These are phyloP conservation scores for Alethe diademata DNA, from an alignment of 2,113 vertebrate species.

Conservation along the genomic window DNA sequence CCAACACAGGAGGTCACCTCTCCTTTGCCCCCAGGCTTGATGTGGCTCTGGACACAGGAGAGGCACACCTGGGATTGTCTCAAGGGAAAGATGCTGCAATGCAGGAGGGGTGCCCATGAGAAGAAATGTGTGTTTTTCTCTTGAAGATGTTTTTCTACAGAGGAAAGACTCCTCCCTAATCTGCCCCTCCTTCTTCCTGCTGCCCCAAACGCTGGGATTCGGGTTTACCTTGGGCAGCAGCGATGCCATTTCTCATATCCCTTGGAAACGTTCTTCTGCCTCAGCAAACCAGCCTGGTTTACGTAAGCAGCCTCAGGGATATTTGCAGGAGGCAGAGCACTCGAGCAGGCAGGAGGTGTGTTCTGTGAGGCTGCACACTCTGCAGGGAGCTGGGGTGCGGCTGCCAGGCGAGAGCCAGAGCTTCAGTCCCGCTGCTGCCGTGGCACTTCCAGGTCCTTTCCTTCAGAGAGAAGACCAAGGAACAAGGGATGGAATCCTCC, in stretches of 20 bases:
- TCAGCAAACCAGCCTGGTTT: not conserved
- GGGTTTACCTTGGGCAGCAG: not conserved
- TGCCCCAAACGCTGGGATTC: rapidly evolving
- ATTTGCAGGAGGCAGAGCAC: not conserved
- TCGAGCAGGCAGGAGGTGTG: not conserved
- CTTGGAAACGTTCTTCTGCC: not conserved
- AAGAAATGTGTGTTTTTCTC: not conserved
- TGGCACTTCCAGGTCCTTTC: not conserved
- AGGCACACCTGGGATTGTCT: not conserved
- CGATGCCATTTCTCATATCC: rapidly evolving
- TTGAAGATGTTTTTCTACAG: not conserved
- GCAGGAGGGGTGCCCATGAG: not conserved
- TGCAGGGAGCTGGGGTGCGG: not conserved
- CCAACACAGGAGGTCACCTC: not conserved
- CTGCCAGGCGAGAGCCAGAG: not conserved
- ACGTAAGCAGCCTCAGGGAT: not conserved
- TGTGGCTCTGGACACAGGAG: not conserved
- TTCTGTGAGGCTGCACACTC: not conserved
- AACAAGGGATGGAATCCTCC: not conserved
- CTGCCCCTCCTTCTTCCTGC: not conserved
- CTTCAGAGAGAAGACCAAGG: not conserved
- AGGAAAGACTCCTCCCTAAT: not conserved
- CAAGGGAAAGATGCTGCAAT: not conserved
- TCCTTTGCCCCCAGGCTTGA: not conserved
- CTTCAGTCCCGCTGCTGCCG: not conserved